Base-by-base conservation (phyloP, 2,888 invertebrate genomes). In the Spatulosminthurus flaviceps region DNA sequence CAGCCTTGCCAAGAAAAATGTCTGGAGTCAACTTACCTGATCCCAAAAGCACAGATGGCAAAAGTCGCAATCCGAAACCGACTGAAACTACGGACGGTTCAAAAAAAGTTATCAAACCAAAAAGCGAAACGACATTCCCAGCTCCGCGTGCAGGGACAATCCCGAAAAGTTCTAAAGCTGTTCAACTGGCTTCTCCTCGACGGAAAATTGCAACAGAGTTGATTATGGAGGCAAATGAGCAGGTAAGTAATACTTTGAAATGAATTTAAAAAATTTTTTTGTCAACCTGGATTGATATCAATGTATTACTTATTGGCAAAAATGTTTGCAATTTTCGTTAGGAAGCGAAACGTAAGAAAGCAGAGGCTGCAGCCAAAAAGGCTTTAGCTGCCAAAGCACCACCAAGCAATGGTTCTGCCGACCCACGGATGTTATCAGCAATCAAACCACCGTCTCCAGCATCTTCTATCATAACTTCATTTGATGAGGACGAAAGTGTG, bases 141-240 rank as follows among this genome's bases (percentile, higher is more conserved):
- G 16, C 19, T 19, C 1, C 16, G 4, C 16, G 1, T 13, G 1
- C 51, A 2, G 51, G 16, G 1, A 51, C 16, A 11, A 1, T n/a
- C 51, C 1, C 16, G 51, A 51, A 51, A 19, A 19, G 19, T 16
- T 11, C 5, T 2, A 51, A 51, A 19, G 4, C 16, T 16, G 16
- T 2, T 16, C 51, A 51, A 16, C 4, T 43, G 9, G 42, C 24
- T 13, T 43, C 70, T 1, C 70, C 34, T 4, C 21, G 43, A 19
- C 34, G 42, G 21, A 24, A 43, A 21, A 24, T 72, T 4, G 42
- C 43, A 21, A 43, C 42, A 1, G 71, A 72, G 19, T 24, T 72
- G 1, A 72, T 72, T 9, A 72, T 72, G 71, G 71, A 72, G 26
- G 71, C 42, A 1, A 24, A 21, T 22, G 22, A 41, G 21, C 43